Evolutionary conservation across 2,113 vertebrate species (phyloP), one percentile per base, ranked within the genome.

Genomic region (Clarias macrocephalus): DNA sequence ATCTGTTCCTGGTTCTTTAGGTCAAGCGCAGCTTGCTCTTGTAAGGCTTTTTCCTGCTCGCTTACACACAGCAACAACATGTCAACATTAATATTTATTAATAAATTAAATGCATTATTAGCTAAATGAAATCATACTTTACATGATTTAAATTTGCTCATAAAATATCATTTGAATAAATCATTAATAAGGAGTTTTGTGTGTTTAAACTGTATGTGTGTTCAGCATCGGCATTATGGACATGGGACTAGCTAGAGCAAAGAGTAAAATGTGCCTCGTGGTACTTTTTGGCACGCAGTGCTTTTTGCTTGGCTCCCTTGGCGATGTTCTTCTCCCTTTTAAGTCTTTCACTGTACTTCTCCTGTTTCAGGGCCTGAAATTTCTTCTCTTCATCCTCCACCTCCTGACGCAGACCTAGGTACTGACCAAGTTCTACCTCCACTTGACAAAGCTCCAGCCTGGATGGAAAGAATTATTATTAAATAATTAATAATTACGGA

Each of bases 381-480:
- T 91, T 87, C 83, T 90, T 91, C 79, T 95, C 95, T 30, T 95
- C 93, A 66, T 91, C 88, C 23, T 87, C 80, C 76, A 95, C 80
- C 62, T 91, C 89, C 77, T 93, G 91, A 42, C 21, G 88, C 19
- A 95, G 76, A 0, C 8, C 84, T 25, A 93, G 81, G 0, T 94
- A 91, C 86, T 89, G 95, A 83, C 93, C 93, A 86, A 95, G 93
- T 28, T 96, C 91, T 12, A 95, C 89, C 88, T 96, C 95, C n/a
- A 95, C 83, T 86, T 95, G 92, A 93, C 93, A 96, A 92, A 96
- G 87, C 90, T 96, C 88, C 89, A 91, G 90, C 94, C 98, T 95
- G 85, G 3, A 88, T 88, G 91, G 91, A 4, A 86, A 77, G 2
- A 88, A 76, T n/a, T n/a, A n/a, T n/a, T n/a, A n/a, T n/a, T n/a